phyloP scores from a whole-genome alignment of 2,888 invertebrate genomes.

The Hydraecia micacea region DNA sequence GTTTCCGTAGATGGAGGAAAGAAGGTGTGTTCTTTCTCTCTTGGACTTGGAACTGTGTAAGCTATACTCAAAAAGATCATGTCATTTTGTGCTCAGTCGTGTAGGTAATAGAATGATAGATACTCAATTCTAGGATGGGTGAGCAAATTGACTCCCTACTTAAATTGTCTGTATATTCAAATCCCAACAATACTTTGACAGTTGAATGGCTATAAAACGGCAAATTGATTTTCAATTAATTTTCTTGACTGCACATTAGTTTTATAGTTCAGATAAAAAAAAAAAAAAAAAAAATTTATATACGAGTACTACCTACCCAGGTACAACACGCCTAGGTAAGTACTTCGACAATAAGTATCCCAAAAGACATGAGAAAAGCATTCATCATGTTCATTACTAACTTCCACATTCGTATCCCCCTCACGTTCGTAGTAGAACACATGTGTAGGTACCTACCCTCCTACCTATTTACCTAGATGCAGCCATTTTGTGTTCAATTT shows the following conservation, averaged over 20 bases:
- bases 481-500: slow-evolving; percentile 48
- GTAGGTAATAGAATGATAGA: background rate
- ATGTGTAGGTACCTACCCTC: background rate
- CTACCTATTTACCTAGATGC: slow-evolving; percentile 12
- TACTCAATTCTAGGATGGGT: background rate
- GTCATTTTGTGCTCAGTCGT: background rate
- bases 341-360: background rate
- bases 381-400: slow-evolving; percentile 10
- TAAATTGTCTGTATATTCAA: background rate
- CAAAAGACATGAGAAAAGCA: slow-evolving; percentile 12
- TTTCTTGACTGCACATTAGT: background rate
- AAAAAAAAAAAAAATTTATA: no score
- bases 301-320: background rate
- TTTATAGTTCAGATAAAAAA: no score
- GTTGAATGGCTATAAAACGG: background rate
- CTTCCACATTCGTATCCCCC: slow-evolving; percentile 12
- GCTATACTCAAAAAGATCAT: background rate
- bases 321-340: background rate
- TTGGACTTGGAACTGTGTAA: no score
- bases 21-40: background rate
- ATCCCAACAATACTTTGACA: background rate
- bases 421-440: slow-evolving; percentile 21
- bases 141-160: background rate
- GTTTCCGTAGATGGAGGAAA: background rate
- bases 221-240: background rate